Evolutionary conservation across 2,797 vertebrate species (phyloP), one percentile per base, ranked within the genome.

Genomic region (Hephaestus fuliginosus): DNA sequence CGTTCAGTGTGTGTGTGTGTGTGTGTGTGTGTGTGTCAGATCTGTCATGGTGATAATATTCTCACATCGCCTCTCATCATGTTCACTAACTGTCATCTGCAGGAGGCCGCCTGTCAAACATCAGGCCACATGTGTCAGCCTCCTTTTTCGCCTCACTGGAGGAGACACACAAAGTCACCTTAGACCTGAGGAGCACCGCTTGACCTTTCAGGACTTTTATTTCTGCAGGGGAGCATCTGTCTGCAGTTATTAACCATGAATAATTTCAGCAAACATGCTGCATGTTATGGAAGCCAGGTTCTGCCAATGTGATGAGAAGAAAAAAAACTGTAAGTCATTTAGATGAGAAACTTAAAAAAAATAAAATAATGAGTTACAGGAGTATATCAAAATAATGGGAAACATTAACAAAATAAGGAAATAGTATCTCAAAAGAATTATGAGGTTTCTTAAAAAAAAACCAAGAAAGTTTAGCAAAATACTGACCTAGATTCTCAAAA

Each of bases 71-170:
- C 14, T 44, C 17, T 44, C 65, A 18, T 77, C 5, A 39, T 41
- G 25, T 30, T n/a, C 1, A 41, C 20, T 49, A 14, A 33, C 46
- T 28, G 51, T 43, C 58, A 14, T 22, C 55, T 36, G 57, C 61
- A 15, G 55, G 4, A 13, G 11, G 30, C 67, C 68, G 39, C 36
- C 39, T 36, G 53, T 62, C 44, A 46, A 28, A 71, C 81, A 75
- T 79, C 76, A 53, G 74, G 74, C 46, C 68, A 65, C 65, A 80
- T 81, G 83, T 81, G 84, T 74, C 57, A 18, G 70, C 57, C 36
- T 56, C n/a, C 12, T 63, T 43, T 64, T 74, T 13, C 20, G 3
- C 61, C 12, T 53, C 18, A 13, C 12, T 74, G 25, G 52, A 8
- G 25, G 11, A 56, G 57, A 25, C 62, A 14, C 49, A 14, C 33